Conservation (phyloP, 2,888 invertebrate species). For the Caenorhabditis sulstoni region DNA sequence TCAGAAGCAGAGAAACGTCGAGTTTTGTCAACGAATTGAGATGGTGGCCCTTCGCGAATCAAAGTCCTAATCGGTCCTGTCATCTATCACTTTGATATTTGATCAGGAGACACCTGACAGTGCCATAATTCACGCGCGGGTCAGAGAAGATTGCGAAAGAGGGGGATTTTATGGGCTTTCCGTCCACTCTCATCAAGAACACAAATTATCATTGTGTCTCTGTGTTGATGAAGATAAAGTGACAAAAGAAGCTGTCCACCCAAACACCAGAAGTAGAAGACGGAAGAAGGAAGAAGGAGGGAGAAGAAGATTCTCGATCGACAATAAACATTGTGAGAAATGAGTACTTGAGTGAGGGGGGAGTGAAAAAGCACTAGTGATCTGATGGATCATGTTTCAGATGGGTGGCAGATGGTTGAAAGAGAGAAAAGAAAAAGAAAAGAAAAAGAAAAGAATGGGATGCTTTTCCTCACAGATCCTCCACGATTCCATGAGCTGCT, state of each 20-base stretch:
- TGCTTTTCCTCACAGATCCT: slow-evolving; percentile 7
- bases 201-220: slow-evolving; percentile 8
- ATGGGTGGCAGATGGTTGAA: slow-evolving; percentile 22
- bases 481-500: too few species aligned
- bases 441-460: slow-evolving; percentile 2
- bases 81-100: slow-evolving; percentile 54
- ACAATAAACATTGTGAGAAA: slow-evolving; percentile 15
- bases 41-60: not conserved
- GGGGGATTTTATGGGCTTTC: slow-evolving; percentile 40
- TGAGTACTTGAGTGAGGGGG: slow-evolving; percentile 11
- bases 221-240: slow-evolving; percentile 50
- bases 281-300: slow-evolving; percentile 3
- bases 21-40: not conserved
- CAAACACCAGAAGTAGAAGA: slow-evolving; percentile 19
- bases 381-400: slow-evolving; percentile 53
- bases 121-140: slow-evolving; percentile 53
- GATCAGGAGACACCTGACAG: slow-evolving; percentile 46
- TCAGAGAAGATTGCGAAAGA: not conserved
- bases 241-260: slow-evolving; percentile 7
- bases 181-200: slow-evolving; percentile 16
- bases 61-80: slow-evolving; percentile 5
- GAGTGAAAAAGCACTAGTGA: slow-evolving; percentile 19
- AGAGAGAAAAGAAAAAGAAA: slow-evolving; percentile 5
- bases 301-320: slow-evolving; percentile 7
- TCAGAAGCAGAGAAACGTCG: slow-evolving; percentile 12